Evolutionary conservation across 2,888 invertebrate species (phyloP).

Genomic region (Spilarctia lutea): DNA sequence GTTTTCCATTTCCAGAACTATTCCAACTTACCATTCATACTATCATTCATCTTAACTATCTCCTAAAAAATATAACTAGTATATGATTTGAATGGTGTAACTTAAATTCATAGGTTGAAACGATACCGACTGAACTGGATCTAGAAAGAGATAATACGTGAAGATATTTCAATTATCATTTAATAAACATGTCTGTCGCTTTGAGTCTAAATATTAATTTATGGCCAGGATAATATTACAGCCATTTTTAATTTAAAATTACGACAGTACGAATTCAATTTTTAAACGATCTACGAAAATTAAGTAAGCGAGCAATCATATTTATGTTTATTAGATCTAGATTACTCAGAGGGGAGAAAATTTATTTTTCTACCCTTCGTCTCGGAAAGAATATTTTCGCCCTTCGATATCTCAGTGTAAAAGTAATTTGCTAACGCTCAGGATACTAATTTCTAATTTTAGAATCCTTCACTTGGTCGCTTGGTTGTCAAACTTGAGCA

Average conservation of each 20-base stretch:
- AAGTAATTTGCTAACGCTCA: too few relatives aligned
- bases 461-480: too few relatives aligned
- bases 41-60: too few relatives aligned
- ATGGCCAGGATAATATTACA: neutral
- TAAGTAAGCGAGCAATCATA: constrained; percentile 23
- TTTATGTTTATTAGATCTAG: constrained; percentile 34
- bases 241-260: neutral
- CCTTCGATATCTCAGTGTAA: too few relatives aligned
- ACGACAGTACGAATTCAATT: neutral
- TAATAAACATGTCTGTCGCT: neutral
- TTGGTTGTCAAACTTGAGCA: too few relatives aligned
- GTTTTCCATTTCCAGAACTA: too few relatives aligned
- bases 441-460: too few relatives aligned
- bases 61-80: neutral
- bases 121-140: neutral
- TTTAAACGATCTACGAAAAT: constrained; percentile 9
- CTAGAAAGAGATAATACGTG: neutral
- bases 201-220: neutral
- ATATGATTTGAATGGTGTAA: neutral
- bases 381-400: too few relatives aligned
- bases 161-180: too few relatives aligned
- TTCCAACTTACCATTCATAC: too few relatives aligned
- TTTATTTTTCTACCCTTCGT: too few relatives aligned
- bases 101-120: neutral
- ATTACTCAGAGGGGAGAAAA: constrained; percentile 13